Percentiles rank a stretch among this genome's conserved stretches.
Conservation (phyloP, 2,797 vertebrate genomes). For the Myoxocephalus aenaeus region DNA sequence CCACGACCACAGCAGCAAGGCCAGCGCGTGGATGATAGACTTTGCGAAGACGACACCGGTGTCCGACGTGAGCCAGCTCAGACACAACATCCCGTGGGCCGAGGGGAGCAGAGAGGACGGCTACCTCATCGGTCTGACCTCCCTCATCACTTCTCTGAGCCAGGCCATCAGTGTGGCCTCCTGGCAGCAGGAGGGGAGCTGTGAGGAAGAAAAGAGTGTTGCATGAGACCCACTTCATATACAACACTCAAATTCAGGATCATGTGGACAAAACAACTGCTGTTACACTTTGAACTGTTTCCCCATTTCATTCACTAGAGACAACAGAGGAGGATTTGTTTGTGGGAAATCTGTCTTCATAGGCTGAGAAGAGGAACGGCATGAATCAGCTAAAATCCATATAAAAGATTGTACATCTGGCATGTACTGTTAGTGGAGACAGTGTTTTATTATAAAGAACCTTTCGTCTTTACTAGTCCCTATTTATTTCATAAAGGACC, state of each 20-base stretch:
- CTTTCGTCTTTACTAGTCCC: not conserved
- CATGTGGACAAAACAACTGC: not conserved
- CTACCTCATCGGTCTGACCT: slow-evolving; percentile 88
- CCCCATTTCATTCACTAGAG: not conserved
- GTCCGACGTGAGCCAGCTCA: slow-evolving; percentile 73
- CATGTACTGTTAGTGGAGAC: slow-evolving; percentile 24
- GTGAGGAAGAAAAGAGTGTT: slow-evolving; percentile 32
- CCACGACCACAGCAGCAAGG: slow-evolving; percentile 85
- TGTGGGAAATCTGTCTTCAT: not conserved
- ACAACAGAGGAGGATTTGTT: slow-evolving; percentile 18
- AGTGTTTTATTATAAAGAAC: slow-evolving; percentile 10
- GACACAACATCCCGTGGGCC: slow-evolving; percentile 86
- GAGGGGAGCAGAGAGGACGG: slow-evolving; percentile 90
- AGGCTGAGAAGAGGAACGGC: not conserved
- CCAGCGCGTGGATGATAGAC: slow-evolving; percentile 95
- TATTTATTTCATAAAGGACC: not conserved
- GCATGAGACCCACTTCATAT: slow-evolving; percentile 17
- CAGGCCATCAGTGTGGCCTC: slow-evolving; percentile 74
- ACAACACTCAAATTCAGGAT: not conserved
- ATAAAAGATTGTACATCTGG: slow-evolving; percentile 41
- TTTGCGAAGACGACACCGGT: slow-evolving; percentile 89
- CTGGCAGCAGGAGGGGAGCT: slow-evolving; percentile 46
- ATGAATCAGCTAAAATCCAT: not conserved
- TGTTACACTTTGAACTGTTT: slow-evolving; percentile 25
- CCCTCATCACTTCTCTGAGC: slow-evolving; percentile 82